Evolutionary conservation across 2,113 vertebrate genomes (phyloP).

Genomic region (Macquaria australasica): DNA sequence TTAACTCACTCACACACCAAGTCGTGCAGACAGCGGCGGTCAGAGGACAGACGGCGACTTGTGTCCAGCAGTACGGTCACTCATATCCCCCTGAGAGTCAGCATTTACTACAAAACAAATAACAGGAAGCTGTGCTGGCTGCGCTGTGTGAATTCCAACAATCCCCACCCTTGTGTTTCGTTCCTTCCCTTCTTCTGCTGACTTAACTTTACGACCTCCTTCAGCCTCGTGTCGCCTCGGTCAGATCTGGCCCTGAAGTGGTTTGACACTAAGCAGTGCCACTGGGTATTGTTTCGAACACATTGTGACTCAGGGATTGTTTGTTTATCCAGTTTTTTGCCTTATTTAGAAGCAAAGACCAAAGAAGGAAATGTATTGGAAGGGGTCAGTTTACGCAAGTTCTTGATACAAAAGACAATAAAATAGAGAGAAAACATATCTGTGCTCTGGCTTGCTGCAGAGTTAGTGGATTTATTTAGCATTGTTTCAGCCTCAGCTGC

Average conservation of each 20-base stretch:
- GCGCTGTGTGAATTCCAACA: conserved; percentile 59
- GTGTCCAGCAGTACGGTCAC: conserved; percentile 56
- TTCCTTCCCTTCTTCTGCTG: conserved; percentile 59
- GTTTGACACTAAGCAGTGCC: conserved; percentile 45
- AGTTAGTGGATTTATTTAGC: conserved; percentile 11
- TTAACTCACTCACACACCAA: conserved; percentile 18
- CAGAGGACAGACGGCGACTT: conserved; percentile 61
- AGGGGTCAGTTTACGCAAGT: neutral
- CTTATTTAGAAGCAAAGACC: conserved; percentile 45
- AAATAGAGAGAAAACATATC: conserved; percentile 9
- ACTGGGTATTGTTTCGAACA: conserved; percentile 58
- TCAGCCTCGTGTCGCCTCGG: conserved; percentile 53
- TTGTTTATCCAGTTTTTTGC: conserved; percentile 42
- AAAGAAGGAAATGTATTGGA: conserved; percentile 27
- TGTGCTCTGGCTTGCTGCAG: conserved; percentile 13
- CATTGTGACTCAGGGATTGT: conserved; percentile 35
- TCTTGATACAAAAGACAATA: conserved; percentile 6
- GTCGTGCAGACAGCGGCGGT: conserved; percentile 18
- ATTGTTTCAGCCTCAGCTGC: conserved; percentile 41
- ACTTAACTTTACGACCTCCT: conserved; percentile 70
- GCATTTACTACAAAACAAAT: conserved; percentile 81
- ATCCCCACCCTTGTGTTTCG: conserved; percentile 71
- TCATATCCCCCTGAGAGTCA: conserved; percentile 65
- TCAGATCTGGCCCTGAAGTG: conserved; percentile 45
- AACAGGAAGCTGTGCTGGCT: conserved; percentile 67